A percentile compares a stretch with the other conserved stretches of the same genome.
phyloP scores from a whole-genome alignment of 2,888 invertebrate species.

The Hypolimnas misippus region DNA sequence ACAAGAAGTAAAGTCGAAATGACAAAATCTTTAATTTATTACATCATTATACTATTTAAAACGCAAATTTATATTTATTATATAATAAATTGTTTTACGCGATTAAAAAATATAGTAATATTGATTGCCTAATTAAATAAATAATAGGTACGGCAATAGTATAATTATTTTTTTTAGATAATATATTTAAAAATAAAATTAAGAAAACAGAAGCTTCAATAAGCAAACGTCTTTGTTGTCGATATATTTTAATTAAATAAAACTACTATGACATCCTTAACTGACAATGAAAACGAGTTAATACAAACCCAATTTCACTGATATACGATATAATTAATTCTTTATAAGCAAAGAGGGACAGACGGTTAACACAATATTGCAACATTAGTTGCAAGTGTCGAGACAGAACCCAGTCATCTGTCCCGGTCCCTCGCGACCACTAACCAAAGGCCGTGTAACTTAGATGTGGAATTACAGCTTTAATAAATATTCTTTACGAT shows the following conservation, averaged over 20 bases:
- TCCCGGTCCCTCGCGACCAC: constrained; percentile 29
- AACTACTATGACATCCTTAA: neutral
- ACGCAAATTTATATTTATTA: constrained; percentile 3
- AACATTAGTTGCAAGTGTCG: constrained; percentile 51
- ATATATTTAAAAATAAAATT: no score
- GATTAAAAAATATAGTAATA: neutral
- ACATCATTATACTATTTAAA: constrained; percentile 9
- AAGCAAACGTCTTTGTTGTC: no score
- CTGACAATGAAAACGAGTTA: neutral
- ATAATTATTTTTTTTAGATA: no score
- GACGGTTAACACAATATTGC: constrained; percentile 19
- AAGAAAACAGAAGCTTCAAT: no score
- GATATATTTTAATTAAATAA: no score
- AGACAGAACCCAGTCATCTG: constrained; percentile 58
- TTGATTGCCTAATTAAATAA: neutral
- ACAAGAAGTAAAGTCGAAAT: constrained; percentile 25
- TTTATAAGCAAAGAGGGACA: constrained; percentile 15
- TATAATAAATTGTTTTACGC: neutral
- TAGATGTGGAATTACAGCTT: constrained; percentile 20
- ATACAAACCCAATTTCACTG: neutral
- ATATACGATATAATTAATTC: neutral
- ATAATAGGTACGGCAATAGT: no score
- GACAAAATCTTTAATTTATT: constrained; percentile 12
- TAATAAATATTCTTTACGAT: constrained; percentile 1
- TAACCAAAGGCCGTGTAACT: constrained; percentile 2